Evolutionary conservation across 2,113 vertebrate species (phyloP), one percentile per base, ranked within the genome.

Genomic region (Toxotes chatareus): DNA sequence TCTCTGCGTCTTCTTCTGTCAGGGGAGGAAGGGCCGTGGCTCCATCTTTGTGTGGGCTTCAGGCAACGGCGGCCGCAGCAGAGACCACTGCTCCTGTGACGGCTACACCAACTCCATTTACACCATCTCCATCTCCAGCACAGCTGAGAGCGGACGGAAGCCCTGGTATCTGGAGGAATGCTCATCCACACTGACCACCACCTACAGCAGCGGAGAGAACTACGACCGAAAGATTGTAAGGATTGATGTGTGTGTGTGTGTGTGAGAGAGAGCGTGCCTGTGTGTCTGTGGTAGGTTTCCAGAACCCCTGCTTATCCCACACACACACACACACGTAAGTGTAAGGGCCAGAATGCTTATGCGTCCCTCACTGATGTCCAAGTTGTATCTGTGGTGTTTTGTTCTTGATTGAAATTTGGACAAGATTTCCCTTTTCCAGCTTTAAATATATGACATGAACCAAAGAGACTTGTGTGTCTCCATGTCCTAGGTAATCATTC

Each of bases 61-160:
- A 32, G 98, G 98, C 79, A 99, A 99, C 42, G 98, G 98, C 0
- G 98, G 98, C 31, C 96, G 98, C 76, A 99, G 98, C 94, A 95
- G 97, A 85, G 98, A 99, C 91, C 98, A 99, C 90, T 99, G 98
- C 82, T 99, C 98, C 32, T 99, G 98, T 55, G 98, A 99, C 0
- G 98, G 98, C 82, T 99, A 99, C 92, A 99, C 98, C 91, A 99
- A 99, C 86, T 98, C 97, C 88, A 99, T 99, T 93, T 99, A 99
- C 87, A 99, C 98, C 80, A 99, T 99, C 91, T 99, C 98, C 80
- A 99, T 99, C 89, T 99, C 97, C 93, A 99, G 98, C 93, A 99
- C 98, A 1, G 98, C 98, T 0, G 98, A 99, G 91, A 99, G 98
- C 0, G 98, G 98, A 5, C 97, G 98, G 88, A 99, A 99, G 76